These are phyloP conservation scores for Arvicanthis niloticus DNA, from an alignment of 2,113 vertebrate species.

Conservation along the genomic window DNA sequence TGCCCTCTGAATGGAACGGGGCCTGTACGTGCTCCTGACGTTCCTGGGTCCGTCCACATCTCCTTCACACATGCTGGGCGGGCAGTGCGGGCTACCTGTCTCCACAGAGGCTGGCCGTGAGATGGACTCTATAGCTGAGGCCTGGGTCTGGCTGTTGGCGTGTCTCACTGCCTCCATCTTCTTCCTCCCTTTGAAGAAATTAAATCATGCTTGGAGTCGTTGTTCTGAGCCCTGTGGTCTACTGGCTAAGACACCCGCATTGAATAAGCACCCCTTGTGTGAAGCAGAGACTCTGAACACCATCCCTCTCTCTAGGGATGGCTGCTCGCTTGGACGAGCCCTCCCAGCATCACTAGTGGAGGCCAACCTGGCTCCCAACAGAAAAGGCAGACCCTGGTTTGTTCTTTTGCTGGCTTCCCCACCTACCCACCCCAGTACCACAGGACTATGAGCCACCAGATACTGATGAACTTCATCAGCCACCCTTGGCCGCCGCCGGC, in stretches of 20 bases:
- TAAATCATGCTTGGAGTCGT: background rate
- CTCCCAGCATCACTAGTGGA: background rate
- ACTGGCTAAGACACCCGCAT: background rate
- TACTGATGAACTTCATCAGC: background rate
- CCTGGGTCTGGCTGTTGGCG: background rate
- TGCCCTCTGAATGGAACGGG: constrained; percentile 71
- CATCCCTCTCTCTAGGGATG: background rate
- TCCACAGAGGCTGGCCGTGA: background rate
- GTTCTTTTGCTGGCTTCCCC: background rate
- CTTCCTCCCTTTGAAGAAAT: constrained; percentile 63
- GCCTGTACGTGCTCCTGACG: constrained; percentile 64
- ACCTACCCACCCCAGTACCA: background rate
- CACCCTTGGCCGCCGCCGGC: background rate
- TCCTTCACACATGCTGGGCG: background rate
- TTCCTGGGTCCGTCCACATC: background rate
- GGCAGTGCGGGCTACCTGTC: accelerated
- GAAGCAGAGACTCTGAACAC: background rate
- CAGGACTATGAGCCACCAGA: background rate
- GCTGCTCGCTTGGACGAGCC: background rate
- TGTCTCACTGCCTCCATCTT: background rate
- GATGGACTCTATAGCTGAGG: accelerated
- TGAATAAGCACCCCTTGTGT: background rate
- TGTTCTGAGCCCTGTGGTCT: background rate
- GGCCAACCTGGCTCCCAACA: background rate
- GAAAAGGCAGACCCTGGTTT: background rate